Percentiles rank a stretch among this genome's conserved stretches.
Conservation (phyloP, 2,113 vertebrate genomes). For the Trochalopteron elliotii region DNA sequence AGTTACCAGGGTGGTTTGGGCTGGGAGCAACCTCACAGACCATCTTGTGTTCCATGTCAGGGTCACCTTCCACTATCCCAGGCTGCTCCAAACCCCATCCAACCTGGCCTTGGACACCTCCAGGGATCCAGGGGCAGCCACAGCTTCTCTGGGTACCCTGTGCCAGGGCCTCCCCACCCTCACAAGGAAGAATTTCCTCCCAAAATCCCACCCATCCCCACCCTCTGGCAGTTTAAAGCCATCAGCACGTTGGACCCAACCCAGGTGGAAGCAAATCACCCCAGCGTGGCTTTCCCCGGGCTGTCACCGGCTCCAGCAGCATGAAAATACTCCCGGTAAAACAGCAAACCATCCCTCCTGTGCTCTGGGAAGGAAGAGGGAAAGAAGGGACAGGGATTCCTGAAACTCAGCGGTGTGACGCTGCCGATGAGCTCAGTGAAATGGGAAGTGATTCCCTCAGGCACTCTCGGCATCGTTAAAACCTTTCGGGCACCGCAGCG, state of each 20-base stretch:
- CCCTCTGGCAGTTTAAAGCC: not conserved
- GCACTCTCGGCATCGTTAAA: accelerated
- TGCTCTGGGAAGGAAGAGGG: constrained; percentile 8
- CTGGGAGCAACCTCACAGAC: not conserved
- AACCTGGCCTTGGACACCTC: accelerated
- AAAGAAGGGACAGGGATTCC: not conserved
- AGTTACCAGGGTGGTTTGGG: not conserved
- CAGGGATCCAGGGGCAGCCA: not conserved
- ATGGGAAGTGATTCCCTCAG: not conserved
- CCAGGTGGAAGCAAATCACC: not conserved
- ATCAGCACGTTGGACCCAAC: accelerated
- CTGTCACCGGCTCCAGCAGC: not conserved
- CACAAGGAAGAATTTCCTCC: not conserved
- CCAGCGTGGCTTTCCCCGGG: not conserved
- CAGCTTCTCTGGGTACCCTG: not conserved
- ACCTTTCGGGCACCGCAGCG: accelerated
- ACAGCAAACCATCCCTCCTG: accelerated
- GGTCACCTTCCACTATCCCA: not conserved
- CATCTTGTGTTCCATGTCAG: accelerated
- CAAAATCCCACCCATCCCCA: not conserved
- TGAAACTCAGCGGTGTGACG: not conserved
- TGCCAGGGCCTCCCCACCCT: accelerated
- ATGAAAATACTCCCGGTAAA: not conserved
- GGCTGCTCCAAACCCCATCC: not conserved
- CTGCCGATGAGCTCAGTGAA: not conserved